A percentile compares a stretch with the other conserved stretches of the same genome.
Evolutionary conservation across 2,797 vertebrate genomes (phyloP).

Genomic region (Acropternis orthonyx): DNA sequence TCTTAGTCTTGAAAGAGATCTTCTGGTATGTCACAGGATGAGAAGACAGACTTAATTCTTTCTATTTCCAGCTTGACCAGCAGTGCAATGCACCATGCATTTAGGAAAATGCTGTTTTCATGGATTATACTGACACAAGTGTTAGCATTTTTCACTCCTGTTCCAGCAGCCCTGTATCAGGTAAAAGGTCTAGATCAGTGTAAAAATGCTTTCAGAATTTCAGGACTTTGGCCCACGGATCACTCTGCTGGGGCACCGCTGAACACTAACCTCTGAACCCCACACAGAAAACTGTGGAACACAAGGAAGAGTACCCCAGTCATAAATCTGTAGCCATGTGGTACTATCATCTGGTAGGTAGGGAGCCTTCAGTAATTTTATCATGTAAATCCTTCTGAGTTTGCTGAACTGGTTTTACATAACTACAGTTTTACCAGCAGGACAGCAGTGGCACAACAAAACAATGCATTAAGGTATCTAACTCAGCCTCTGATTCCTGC

Average conservation of each 20-base stretch:
- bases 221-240: neutral
- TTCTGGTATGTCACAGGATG: neutral
- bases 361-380: neutral
- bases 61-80: neutral
- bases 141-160: neutral
- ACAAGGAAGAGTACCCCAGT: neutral
- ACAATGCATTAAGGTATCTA: neutral
- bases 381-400: neutral
- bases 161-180: neutral
- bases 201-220: neutral
- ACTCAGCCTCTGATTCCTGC: neutral
- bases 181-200: neutral
- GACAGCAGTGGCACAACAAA: neutral
- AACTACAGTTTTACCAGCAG: neutral
- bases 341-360: neutral
- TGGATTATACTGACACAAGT: neutral
- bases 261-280: neutral
- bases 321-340: neutral
- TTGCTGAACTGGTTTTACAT: neutral
- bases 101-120: neutral
- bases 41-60: neutral
- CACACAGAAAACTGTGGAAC: neutral
- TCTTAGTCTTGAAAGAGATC: neutral
- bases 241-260: neutral
- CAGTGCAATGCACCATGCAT: neutral